A percentile compares a stretch with the other conserved stretches of the same genome.
Evolutionary conservation across 23 tunicate species (phyloP).

Genomic region (Trididemnum clinides): DNA sequence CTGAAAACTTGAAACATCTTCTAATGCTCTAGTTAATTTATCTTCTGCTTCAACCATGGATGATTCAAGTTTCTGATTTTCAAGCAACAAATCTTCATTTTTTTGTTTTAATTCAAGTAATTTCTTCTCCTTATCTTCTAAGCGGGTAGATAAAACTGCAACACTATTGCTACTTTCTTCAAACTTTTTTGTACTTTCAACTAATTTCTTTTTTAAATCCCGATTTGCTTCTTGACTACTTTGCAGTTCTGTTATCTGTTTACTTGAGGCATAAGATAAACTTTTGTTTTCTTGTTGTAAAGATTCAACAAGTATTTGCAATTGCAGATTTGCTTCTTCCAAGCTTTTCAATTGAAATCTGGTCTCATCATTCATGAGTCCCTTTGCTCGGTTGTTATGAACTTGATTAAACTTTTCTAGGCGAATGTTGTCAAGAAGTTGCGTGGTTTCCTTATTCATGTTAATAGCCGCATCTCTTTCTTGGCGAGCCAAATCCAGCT

Average conservation of each 20-base stretch:
- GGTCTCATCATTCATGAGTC: constrained; percentile 50
- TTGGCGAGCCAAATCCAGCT: constrained; percentile 62
- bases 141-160: neutral
- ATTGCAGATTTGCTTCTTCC: constrained; percentile 56
- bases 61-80: constrained; percentile 43
- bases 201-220: constrained; percentile 18
- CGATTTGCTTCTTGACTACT: constrained; percentile 23
- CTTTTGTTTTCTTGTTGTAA: constrained; percentile 66
- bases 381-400: constrained; percentile 31
- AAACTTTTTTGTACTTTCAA: neutral
- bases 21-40: constrained; percentile 65
- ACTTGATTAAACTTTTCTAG: constrained; percentile 38
- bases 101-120: too few relatives aligned
- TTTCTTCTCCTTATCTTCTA: too few relatives aligned
- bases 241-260: constrained; percentile 61
- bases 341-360: constrained; percentile 46
- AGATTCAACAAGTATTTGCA: constrained; percentile 60
- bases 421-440: constrained; percentile 69
- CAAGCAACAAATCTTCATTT: too few relatives aligned
- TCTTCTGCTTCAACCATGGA: constrained; percentile 61
- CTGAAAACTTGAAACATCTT: too few relatives aligned
- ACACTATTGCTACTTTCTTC: constrained; percentile 28
- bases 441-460: constrained; percentile 80
- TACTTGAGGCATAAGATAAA: constrained; percentile 30
- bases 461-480: constrained; percentile 72